Percentiles rank a stretch among this genome's conserved stretches.
phyloP scores from a whole-genome alignment of 2,888 invertebrate genomes.

The Limenitis camilla region DNA sequence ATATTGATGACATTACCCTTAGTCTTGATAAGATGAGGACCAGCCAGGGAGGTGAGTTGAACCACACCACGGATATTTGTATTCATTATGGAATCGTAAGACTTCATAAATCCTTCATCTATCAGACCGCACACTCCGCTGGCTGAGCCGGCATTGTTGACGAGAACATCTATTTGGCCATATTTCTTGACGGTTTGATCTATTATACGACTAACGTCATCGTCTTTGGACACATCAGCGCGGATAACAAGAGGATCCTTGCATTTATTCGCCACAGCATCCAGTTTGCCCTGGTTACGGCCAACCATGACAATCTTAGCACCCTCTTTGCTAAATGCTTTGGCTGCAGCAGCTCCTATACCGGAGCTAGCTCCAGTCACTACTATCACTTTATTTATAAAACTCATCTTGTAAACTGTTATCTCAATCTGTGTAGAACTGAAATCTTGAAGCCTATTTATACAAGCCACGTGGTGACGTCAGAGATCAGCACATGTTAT shows the following conservation, averaged over 20 bases:
- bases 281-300: slow-evolving; percentile 22
- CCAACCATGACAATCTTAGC: slow-evolving; percentile 39
- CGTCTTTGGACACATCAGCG: slow-evolving; percentile 15
- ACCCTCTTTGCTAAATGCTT: slow-evolving; percentile 36
- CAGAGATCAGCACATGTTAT: too few relatives aligned
- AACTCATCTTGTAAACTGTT: too few relatives aligned
- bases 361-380: slow-evolving; percentile 46
- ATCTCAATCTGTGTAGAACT: too few relatives aligned
- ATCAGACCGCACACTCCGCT: slow-evolving; percentile 18
- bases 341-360: slow-evolving; percentile 44
- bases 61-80: slow-evolving; percentile 29
- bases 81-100: slow-evolving; percentile 14
- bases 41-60: slow-evolving; percentile 29
- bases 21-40: slow-evolving; percentile 31
- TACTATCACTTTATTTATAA: slow-evolving; percentile 20
- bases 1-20: slow-evolving; percentile 29
- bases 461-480: too few relatives aligned
- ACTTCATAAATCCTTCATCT: slow-evolving; percentile 17
- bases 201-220: slow-evolving; percentile 21
- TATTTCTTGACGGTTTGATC: slow-evolving; percentile 29
- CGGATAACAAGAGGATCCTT: slow-evolving; percentile 3
- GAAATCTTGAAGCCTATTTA: too few relatives aligned
- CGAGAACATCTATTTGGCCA: slow-evolving; percentile 34
- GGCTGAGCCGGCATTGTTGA: slow-evolving; percentile 36
- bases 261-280: slow-evolving; percentile 11